Base-by-base conservation (phyloP, 1,140 invertebrate species). In the Ganaspis sp. region DNA sequence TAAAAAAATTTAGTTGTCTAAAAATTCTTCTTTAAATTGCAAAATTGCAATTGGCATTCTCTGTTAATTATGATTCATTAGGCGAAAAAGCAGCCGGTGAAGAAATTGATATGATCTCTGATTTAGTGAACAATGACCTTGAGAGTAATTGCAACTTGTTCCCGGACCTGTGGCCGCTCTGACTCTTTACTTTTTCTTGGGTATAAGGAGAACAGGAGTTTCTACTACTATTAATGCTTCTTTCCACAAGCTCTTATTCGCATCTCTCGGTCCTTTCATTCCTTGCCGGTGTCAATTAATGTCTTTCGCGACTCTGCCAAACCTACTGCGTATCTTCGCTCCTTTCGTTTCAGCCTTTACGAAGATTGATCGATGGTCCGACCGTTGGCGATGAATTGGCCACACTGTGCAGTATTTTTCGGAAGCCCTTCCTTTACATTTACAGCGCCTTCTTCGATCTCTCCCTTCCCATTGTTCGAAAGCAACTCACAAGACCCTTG, bases 221-320 rank as follows among this genome's bases (percentile, higher is more conserved):
- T 74, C 71, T 58, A 75, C 72, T 72, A 70, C 72, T 70, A 71
- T 26, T 40, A 19, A 73, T 78, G 38, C 71, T 58, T 53, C 37
- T 73, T 64, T 42, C 70, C 76, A 74, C 58, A 64, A 69, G 69
- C 75, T 53, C 45, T 53, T 26, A 54, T n/a, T 72, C 70, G 76
- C 75, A 78, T 75, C 78, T 79, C 78, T 71, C 45, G 77, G 69
- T 38, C 37, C 70, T 72, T 72, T 75, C 77, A 71, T 81, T 77
- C 72, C 78, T 80, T 82, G 73, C 82, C 83, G 85, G 87, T 89
- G 90, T 90, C 90, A 91, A 90, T 91, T 91, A 90, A 90, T 91
- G 89, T 90, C 90, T 81, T 85, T 82, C 80, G 84, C 78, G 72
- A 79, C 58, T 54, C 38, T 70, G 19, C 23, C 15, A 53, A 73